Evolutionary conservation across 2,888 invertebrate species (phyloP).

Genomic region (Pecten maximus): DNA sequence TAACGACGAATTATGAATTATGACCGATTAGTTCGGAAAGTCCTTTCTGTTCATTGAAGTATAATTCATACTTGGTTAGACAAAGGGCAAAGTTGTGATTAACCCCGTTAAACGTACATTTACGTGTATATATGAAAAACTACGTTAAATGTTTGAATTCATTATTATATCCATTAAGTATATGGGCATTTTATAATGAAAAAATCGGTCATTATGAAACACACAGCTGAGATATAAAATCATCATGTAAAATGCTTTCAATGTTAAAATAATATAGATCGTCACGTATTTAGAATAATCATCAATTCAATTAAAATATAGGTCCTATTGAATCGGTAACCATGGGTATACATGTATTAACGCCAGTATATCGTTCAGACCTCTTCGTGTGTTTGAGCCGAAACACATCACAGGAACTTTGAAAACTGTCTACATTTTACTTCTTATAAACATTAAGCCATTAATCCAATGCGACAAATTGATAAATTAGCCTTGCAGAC

Average conservation of each 20-base stretch:
- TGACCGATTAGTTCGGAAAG: not conserved
- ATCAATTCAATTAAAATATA: no score
- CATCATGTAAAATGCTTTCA: no score
- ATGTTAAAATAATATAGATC: no score
- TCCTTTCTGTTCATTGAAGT: constrained; percentile 8
- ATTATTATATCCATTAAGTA: not conserved
- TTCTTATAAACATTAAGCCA: not conserved
- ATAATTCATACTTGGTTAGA: not conserved
- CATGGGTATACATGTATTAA: no score
- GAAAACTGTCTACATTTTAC: not conserved
- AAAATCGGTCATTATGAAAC: no score
- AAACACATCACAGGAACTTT: not conserved
- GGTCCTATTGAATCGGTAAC: no score
- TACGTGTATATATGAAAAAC: not conserved
- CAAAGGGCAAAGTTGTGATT: not conserved
- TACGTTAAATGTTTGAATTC: not conserved
- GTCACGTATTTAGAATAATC: no score
- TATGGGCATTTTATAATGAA: no score
- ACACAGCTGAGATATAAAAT: no score
- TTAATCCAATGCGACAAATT: not conserved
- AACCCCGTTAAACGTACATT: not conserved
- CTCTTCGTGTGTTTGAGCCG: not conserved
- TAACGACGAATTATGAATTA: not conserved
- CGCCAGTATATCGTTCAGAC: no score
- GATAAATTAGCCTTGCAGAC: constrained; percentile 1